Base-by-base conservation (phyloP, 2,888 invertebrate species). In the Norana najaformis region DNA sequence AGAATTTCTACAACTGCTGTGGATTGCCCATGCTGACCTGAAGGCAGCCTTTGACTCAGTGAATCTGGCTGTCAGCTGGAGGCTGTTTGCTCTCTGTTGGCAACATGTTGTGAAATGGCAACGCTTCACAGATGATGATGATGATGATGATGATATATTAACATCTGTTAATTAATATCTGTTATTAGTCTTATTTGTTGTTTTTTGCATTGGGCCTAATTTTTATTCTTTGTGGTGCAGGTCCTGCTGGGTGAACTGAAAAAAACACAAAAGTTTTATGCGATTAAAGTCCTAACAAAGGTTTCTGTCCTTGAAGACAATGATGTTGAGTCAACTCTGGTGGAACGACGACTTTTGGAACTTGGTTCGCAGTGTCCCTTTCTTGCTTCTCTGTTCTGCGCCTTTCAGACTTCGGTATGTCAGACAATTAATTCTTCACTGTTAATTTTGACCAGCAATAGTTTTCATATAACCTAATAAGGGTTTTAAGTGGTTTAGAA, bases 291-390 rank as follows among this genome's bases (percentile, higher is more conserved):
- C 94, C 96, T 99, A 94, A 99, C 99, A 95, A 99, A 99, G 95
- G 99, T 99, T 95, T 98, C 99, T 2, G 99, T 99, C 13, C 96
- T 99, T 90, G 99, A 99, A 95, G 99, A 99, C 94, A 99, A 99
- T 94, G 99, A 99, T 94, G 98, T 99, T 23, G 99, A 99, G 95
- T 99, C 99, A 95, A 99, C 99, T 0, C 96, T 99, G 94, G 99
- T 99, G 92, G 99, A 99, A 95, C 96, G 98, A 93, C 98, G 98
- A 95, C 98, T 99, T 69, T 96, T 99, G 92, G 98, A 98, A 18
- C 96, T 99, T 93, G 99, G 99, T 91, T 98, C 97, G 90, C 97
- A 98, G 94, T 99, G 99, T 95, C 99, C 99, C 1, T 99, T 98
- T 95, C 96, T 99, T 92, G 99, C 99, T 94, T 98, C 99, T 95